Percentiles rank a stretch among this genome's conserved stretches.
phyloP scores from a whole-genome alignment of 2,113 vertebrate genomes.

The Petroica traversi region DNA sequence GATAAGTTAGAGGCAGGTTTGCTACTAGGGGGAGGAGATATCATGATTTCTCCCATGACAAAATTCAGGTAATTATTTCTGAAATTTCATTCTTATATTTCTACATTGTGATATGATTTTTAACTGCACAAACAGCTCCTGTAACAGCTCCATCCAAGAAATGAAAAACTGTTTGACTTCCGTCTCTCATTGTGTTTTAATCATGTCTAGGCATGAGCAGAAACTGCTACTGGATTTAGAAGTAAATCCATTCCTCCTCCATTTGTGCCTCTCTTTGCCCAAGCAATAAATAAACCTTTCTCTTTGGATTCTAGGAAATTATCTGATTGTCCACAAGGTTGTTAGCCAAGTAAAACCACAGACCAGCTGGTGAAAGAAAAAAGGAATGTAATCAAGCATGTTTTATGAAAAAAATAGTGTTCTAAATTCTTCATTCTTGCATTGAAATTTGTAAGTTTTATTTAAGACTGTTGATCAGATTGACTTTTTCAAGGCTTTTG shows the following conservation, averaged over 20 bases:
- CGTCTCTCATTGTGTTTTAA: neutral
- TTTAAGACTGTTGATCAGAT: neutral
- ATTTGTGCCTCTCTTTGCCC: neutral
- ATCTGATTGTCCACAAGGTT: neutral
- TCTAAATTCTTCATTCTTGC: neutral
- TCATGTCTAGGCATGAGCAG: neutral
- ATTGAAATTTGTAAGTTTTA: neutral
- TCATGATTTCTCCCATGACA: neutral
- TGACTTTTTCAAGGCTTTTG: neutral
- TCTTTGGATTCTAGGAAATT: neutral
- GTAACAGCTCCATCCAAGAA: neutral
- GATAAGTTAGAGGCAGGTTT: neutral
- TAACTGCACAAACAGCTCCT: neutral
- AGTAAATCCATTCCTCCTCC: neutral
- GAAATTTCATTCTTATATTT: neutral
- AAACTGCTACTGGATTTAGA: neutral
- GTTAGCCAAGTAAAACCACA: neutral
- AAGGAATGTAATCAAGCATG: neutral
- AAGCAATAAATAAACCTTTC: neutral
- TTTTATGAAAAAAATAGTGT: neutral
- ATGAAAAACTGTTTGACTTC: neutral
- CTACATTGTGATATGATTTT: neutral
- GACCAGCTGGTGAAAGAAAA: neutral
- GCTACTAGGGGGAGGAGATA: neutral
- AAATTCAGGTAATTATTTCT: neutral